Evolutionary conservation across 2,113 vertebrate species (phyloP).

Genomic region (Ardeotis arabs): DNA sequence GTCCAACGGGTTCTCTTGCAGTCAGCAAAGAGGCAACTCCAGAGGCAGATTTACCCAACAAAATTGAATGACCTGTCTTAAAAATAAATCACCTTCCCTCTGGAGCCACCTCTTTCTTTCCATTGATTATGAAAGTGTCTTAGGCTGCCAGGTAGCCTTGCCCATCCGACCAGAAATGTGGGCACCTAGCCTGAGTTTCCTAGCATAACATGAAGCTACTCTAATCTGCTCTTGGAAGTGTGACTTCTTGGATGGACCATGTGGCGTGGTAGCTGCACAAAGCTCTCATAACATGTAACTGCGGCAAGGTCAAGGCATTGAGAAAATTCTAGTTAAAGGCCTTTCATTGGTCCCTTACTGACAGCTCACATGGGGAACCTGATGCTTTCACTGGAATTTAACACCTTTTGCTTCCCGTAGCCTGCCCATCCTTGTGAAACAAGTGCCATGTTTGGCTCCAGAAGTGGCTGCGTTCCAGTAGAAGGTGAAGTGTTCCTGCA

Average conservation of each 20-base stretch:
- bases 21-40: not conserved
- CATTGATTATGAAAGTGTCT: not conserved
- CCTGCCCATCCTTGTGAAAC: rapidly evolving
- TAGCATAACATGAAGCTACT: rapidly evolving
- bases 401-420: not conserved
- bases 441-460: rapidly evolving
- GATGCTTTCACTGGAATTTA: not conserved
- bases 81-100: not conserved
- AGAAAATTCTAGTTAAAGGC: not conserved
- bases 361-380: not conserved
- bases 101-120: not conserved
- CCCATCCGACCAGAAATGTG: not conserved
- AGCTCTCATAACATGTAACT: not conserved
- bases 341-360: not conserved
- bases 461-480: not conserved
- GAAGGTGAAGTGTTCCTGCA: conserved; percentile 19
- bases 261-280: rapidly evolving
- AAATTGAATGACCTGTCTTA: not conserved
- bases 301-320: not conserved
- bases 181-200: not conserved
- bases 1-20: not conserved
- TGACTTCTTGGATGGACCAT: rapidly evolving
- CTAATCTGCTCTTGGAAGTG: not conserved
- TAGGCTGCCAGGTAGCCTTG: not conserved
- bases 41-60: not conserved